These are phyloP conservation scores for Galaxea fascicularis DNA, from an alignment of 92 coral and sea anemone species.

Conservation along the genomic window DNA sequence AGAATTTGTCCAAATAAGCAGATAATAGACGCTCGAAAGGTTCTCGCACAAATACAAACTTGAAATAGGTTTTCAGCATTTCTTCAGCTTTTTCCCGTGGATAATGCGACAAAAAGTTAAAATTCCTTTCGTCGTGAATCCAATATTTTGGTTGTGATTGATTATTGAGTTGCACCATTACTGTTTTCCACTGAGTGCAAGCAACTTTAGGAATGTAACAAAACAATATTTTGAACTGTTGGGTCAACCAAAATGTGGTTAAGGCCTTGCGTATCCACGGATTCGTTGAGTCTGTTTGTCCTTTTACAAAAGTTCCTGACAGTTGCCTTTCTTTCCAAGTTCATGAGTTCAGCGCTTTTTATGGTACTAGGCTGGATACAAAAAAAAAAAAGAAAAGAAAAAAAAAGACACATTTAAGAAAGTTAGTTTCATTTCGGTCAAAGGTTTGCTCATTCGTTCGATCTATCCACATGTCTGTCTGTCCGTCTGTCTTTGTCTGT, in stretches of 20 bases:
- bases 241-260: constrained; percentile 16
- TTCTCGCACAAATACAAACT: constrained; percentile 74
- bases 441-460: no score
- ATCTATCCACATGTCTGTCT: no score
- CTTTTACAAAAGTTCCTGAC: background rate
- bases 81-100: constrained; percentile 55
- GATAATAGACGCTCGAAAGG: constrained; percentile 75
- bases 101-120: constrained; percentile 36
- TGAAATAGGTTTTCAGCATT: constrained; percentile 59
- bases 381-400: no score
- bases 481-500: no score
- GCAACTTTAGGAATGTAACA: constrained; percentile 40
- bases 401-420: no score
- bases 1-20: constrained; percentile 74
- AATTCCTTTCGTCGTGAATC: constrained; percentile 8
- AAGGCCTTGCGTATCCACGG: background rate
- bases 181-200: constrained; percentile 36
- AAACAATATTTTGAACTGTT: constrained; percentile 19
- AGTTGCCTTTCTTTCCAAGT: constrained; percentile 12
- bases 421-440: background rate
- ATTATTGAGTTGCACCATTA: background rate
- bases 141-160: background rate
- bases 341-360: background rate
- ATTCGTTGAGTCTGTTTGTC: background rate
- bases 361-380: background rate